Conservation (phyloP, 2,888 invertebrate genomes). For the Sialis lutaria region DNA sequence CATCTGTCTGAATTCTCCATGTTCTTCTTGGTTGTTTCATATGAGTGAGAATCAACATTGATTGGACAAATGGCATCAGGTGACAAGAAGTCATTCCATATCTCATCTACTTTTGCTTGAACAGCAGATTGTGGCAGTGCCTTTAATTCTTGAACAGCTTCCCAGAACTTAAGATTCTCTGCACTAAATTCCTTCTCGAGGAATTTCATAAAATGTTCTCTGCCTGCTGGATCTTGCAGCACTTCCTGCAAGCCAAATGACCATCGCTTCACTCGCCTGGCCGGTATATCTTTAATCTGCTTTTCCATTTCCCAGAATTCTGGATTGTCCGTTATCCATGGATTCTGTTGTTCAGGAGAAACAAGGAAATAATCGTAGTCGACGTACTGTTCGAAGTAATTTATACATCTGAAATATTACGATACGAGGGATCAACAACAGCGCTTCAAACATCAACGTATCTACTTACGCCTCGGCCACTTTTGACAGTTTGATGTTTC, state of each 20-base stretch:
- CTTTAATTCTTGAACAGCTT: constrained; percentile 85
- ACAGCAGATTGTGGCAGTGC: constrained; percentile 75
- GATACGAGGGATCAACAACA: constrained; percentile 4
- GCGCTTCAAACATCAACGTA: background rate
- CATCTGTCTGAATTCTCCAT: constrained; percentile 74
- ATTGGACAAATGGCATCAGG: constrained; percentile 91
- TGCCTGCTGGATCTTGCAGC: constrained; percentile 83
- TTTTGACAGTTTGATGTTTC: constrained; percentile 83
- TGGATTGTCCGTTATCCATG: constrained; percentile 89
- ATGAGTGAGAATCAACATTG: constrained; percentile 89
- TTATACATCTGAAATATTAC: constrained; percentile 46
- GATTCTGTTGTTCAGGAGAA: constrained; percentile 85
- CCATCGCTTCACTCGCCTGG: constrained; percentile 90
- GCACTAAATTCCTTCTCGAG: constrained; percentile 97
- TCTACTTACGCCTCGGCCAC: constrained; percentile 76
- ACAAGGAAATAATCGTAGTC: constrained; percentile 95
- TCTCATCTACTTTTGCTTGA: constrained; percentile 61
- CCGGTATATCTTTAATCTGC: constrained; percentile 79
- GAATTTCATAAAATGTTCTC: constrained; percentile 91
- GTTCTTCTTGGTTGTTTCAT: constrained; percentile 67
- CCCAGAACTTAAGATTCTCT: constrained; percentile 96
- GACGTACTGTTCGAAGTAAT: constrained; percentile 87
- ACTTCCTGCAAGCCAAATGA: constrained; percentile 91
- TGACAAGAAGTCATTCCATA: constrained; percentile 87
- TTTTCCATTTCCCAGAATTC: constrained; percentile 98